These are phyloP conservation scores for Stigmatopora argus DNA, from an alignment of 2,113 vertebrate species.

Conservation along the genomic window DNA sequence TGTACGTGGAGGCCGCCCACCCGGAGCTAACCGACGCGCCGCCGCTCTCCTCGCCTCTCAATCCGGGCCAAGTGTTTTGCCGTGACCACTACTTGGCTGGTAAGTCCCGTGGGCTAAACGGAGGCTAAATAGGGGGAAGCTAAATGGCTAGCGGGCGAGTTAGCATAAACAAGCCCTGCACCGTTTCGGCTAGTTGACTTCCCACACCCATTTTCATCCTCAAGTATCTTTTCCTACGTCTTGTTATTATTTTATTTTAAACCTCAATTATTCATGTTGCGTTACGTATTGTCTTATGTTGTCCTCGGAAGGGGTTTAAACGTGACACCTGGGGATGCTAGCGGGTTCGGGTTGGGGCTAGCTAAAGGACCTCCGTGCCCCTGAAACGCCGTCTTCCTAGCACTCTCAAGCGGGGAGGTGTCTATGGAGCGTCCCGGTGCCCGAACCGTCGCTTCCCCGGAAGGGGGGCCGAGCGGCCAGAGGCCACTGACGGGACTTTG, in stretches of 20 bases:
- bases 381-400: not conserved
- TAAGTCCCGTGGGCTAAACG: constrained; percentile 32
- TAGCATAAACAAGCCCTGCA: not conserved
- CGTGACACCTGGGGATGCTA: constrained; percentile 4
- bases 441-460: not conserved
- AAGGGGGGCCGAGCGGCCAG: not conserved
- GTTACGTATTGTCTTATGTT: not conserved
- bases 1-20: constrained; percentile 35
- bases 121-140: not conserved
- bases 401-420: not conserved
- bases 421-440: not conserved
- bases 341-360: not conserved
- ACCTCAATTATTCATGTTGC: not conserved
- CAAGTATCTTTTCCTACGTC: not conserved
- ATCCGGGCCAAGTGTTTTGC: constrained; percentile 22
- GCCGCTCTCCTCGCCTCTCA: constrained; percentile 12
- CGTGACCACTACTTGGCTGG: constrained; percentile 34
- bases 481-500: not conserved
- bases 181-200: not conserved
- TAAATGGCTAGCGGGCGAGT: constrained; percentile 3
- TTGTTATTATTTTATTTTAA: not conserved
- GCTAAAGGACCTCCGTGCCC: not conserved
- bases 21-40: constrained; percentile 25
- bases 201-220: not conserved
- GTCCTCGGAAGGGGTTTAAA: too few relatives aligned